Conservation (phyloP, 2,888 invertebrate species). For the Hydriomena furcata region DNA sequence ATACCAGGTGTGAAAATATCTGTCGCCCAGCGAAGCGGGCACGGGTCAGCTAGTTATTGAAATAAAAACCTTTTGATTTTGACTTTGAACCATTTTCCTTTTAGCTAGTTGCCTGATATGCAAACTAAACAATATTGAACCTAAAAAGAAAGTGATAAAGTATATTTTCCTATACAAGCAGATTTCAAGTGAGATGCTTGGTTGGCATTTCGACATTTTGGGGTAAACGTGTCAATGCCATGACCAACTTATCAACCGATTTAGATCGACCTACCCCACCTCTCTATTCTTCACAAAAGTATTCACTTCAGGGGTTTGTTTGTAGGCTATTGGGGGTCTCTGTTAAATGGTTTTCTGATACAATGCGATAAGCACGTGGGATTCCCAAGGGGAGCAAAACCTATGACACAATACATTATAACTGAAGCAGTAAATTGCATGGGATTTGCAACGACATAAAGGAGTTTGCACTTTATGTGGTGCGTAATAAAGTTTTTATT, state of each 20-base stretch:
- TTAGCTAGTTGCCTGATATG: no score
- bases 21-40: no score
- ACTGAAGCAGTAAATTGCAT: conserved; percentile 21
- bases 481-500: conserved; percentile 1
- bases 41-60: no score
- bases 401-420: conserved; percentile 31
- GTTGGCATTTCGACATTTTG: conserved; percentile 51
- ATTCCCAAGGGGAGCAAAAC: conserved; percentile 47
- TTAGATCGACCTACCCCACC: conserved; percentile 40
- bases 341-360: conserved; percentile 42
- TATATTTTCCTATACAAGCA: background rate
- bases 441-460: conserved; percentile 7
- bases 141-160: background rate
- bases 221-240: conserved; percentile 63
- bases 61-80: no score
- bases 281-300: conserved; percentile 1
- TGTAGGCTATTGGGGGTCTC: conserved; percentile 34
- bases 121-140: background rate
- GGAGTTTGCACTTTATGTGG: conserved; percentile 9
- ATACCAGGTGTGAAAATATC: no score
- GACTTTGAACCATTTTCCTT: no score
- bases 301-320: background rate
- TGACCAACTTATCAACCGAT: conserved; percentile 42
- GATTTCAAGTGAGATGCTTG: background rate
- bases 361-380: conserved; percentile 57